Base-by-base conservation (phyloP, 1,140 invertebrate species). In the Globodera rostochiensis region DNA sequence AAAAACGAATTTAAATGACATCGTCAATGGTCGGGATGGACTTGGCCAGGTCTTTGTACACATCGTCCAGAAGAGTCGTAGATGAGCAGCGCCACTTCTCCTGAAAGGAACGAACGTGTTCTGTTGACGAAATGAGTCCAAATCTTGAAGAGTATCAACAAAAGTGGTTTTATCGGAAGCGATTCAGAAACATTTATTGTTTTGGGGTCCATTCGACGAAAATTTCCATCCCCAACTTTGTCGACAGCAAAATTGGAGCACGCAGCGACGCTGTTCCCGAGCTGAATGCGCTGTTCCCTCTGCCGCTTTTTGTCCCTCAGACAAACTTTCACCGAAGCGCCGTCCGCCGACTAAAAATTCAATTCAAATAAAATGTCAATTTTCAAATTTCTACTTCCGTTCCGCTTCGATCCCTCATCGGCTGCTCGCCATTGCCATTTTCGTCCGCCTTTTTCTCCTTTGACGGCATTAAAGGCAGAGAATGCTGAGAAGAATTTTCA, bases 11-110 rank as follows among this genome's bases (percentile, higher is more conserved):
- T 15, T 45, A 45, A 77, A 67, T 66, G 47, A 88, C 85, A 70
- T 87, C 87, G 60, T 90, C 87, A 36, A 90, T 86, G 7, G 87
- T 89, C n/a, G 88, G 87, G 69, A 88, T 88, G 7, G 77, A 80
- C 60, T 87, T 86, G 46, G 84, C 82, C 45, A 88, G 60, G 74
- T 88, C 87, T 36, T 88, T 84, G 82, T 88, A 88, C 25, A 89
- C 79, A 47, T 75, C 77, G 67, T 88, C 87, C 21, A 88, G 73
- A 47, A 88, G 79, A 57, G 80, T 87, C 19, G 87, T 88, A 4
- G 89, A 90, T 4, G 88, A 88, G 79, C 73, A 76, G 36, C 87
- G 77, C 87, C 87, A 88, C 80, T 82, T 83, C 19, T 88, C 80
- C 74, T 87, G 84, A 49, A 36, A 36, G 36, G 36, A 36, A 36